Base-by-base conservation (phyloP, 2,888 invertebrate species). In the Tridacna gigas region DNA sequence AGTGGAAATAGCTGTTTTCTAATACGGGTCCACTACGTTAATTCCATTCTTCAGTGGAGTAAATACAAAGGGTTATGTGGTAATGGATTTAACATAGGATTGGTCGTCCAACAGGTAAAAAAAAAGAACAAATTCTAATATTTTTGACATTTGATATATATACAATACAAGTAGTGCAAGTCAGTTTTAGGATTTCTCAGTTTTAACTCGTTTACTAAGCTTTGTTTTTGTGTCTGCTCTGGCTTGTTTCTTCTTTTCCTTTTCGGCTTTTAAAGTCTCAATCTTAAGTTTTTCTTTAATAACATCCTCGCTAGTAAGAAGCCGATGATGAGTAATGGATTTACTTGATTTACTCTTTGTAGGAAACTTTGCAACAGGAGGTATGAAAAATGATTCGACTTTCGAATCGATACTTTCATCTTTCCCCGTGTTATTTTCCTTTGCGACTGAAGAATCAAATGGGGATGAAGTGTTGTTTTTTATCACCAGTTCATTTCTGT, bases 301-400 rank as follows among this genome's bases (percentile, higher is more conserved):
- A 25, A 73, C 26, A 18, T 73, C 73, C 48, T 20, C 47, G 48
- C 74, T 66, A 47, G 79, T 79, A 74, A 79, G 79, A 26, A 79
- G 48, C n/a, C 79, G 79, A 66, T 79, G 79, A 20, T n/a, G 47
- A 28, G 74, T 79, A 45, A 63, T 65, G n/a, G 48, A 20, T 47
- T 65, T 77, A 13, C 28, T 77, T 25, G 37, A 22, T 51, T 45
- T 63, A n/a, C 66, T 37, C 45, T 77, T 65, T 26, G 51, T 65
- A 12, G 47, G 12, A 9, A 37, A 25, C n/a, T 66, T 61, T 47
- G 77, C 63, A 45, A 45, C 22, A 18, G 45, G 71, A 12, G 71
- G 56, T 47, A 74, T 26, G 28, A 51, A 77, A 28, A 25, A 77
- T 47, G 48, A 20, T n/a, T 65, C 66, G 65, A 66, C n/a, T 25